Percentiles rank a stretch among this genome's conserved stretches.
Conservation (phyloP, 1,140 invertebrate genomes). For the Mycetomoellerius zeteki region DNA sequence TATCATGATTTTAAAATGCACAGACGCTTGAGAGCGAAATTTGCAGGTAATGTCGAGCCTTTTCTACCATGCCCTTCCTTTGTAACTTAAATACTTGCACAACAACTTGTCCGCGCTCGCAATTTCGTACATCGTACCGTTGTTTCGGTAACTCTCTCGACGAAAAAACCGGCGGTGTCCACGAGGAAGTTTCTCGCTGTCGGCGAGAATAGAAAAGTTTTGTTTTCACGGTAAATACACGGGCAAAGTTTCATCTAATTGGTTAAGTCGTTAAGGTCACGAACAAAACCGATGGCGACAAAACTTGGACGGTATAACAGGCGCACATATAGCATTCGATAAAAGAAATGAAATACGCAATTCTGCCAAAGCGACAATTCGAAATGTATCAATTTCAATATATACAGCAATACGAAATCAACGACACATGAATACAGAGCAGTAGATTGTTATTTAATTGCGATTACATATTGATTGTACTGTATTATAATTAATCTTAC, state of each 20-base stretch:
- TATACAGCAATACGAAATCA: background rate
- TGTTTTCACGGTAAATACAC: constrained; percentile 32
- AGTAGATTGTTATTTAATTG: constrained; percentile 30
- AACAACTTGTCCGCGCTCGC: constrained; percentile 19
- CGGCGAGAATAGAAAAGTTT: constrained; percentile 47
- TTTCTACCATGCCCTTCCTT: background rate
- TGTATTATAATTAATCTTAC: constrained; percentile 18
- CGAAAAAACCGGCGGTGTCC: constrained; percentile 34
- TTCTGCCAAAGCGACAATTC: constrained; percentile 37
- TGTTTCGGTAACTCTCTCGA: constrained; percentile 55
- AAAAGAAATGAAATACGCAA: constrained; percentile 29
- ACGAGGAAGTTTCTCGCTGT: constrained; percentile 33
- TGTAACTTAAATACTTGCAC: constrained; percentile 30
- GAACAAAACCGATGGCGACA: constrained; percentile 43
- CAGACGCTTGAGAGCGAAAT: constrained; percentile 17
- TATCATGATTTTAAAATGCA: constrained; percentile 42
- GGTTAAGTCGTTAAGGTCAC: constrained; percentile 64
- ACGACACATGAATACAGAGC: background rate
- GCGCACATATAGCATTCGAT: background rate
- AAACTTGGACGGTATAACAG: constrained; percentile 49
- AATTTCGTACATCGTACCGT: constrained; percentile 17
- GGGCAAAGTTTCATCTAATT: constrained; percentile 65
- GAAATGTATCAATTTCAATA: constrained; percentile 15
- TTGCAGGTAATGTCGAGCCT: background rate
- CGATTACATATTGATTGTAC: constrained; percentile 38